Evolutionary conservation across 2,113 vertebrate species (phyloP), one percentile per base, ranked within the genome.

Genomic region (Lophotis ruficrista): DNA sequence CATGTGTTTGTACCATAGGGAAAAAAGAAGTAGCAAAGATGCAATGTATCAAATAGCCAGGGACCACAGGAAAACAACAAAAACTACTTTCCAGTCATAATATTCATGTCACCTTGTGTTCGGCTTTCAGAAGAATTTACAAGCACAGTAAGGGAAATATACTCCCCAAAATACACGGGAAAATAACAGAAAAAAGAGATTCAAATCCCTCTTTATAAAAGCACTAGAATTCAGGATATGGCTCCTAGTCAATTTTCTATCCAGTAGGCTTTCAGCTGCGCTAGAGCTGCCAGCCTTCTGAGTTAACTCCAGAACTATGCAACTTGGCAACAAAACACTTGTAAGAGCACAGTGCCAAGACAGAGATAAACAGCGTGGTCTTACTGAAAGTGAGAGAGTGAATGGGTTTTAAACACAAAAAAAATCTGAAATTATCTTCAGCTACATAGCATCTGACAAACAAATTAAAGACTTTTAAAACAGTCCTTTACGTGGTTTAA

Each of bases 261-360:
- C 45, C 73, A 73, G 18, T 16, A 66, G 50, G 88, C 70, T 96
- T 85, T 92, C 38, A 93, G 19, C 66, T 79, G 30, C 4, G 10
- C 73, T 50, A 51, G 56, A 80, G 50, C 69, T 96, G 68, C 54
- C 90, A 93, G 61, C 47, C 45, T 92, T 83, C 79, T 86, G 70
- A 94, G 82, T 78, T 89, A 90, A 95, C 70, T 86, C 69, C 62
- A 86, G 48, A 97, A 89, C 47, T 81, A 84, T 53, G 84, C 62
- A 80, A 62, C 45, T 62, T 41, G 4, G 78, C 95, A 96, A 97
- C 85, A 90, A 70, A 95, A 96, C 86, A 91, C 80, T 93, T 96
- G 62, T 89, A 82, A 96, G 90, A 90, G 61, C 56, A 71, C 56
- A 70, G 10, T 24, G 69, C 93, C 87, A 93, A 89, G 62, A 72